Evolutionary conservation across 2,797 vertebrate species (phyloP).

Genomic region (Diplodus sargus): DNA sequence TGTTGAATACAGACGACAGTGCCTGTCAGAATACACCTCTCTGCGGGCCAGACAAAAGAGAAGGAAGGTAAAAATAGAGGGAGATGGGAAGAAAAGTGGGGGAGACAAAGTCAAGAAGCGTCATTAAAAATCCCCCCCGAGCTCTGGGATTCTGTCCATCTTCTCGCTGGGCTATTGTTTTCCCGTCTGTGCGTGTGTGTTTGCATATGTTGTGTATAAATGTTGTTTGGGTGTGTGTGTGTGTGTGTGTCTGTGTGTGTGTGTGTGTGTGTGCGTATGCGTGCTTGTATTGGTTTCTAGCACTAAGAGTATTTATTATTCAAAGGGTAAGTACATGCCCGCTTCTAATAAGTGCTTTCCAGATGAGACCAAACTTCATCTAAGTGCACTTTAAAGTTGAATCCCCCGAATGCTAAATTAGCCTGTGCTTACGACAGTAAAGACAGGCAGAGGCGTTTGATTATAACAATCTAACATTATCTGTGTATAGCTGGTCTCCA

Average conservation of each 20-base stretch:
- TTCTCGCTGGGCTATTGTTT: conserved; percentile 22
- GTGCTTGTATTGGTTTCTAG: conserved; percentile 12
- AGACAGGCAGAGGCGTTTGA: conserved; percentile 25
- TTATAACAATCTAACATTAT: conserved; percentile 1
- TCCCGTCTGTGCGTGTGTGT: not conserved
- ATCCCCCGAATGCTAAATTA: conserved; percentile 54
- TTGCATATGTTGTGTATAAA: conserved; percentile 26
- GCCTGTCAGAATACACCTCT: conserved; percentile 52
- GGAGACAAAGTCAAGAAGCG: conserved; percentile 41
- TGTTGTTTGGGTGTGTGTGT: not conserved
- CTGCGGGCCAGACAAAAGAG: conserved; percentile 45
- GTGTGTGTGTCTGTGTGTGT: conserved; percentile 2
- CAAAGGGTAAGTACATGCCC: conserved; percentile 52
- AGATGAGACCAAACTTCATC: conserved; percentile 62
- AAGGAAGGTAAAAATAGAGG: conserved; percentile 43
- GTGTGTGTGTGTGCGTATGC: not conserved
- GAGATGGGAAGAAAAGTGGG: conserved; percentile 1
- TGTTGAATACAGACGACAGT: conserved; percentile 43
- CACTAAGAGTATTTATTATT: conserved; percentile 57
- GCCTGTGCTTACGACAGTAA: conserved; percentile 1
- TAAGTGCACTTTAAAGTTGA: conserved; percentile 65
- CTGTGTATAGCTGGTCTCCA: not conserved
- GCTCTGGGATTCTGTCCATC: conserved; percentile 45
- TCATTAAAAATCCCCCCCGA: conserved; percentile 47
- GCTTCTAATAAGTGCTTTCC: conserved; percentile 72